These are phyloP conservation scores for Eidolon helvum DNA, from an alignment of 2,113 vertebrate genomes.

Conservation along the genomic window DNA sequence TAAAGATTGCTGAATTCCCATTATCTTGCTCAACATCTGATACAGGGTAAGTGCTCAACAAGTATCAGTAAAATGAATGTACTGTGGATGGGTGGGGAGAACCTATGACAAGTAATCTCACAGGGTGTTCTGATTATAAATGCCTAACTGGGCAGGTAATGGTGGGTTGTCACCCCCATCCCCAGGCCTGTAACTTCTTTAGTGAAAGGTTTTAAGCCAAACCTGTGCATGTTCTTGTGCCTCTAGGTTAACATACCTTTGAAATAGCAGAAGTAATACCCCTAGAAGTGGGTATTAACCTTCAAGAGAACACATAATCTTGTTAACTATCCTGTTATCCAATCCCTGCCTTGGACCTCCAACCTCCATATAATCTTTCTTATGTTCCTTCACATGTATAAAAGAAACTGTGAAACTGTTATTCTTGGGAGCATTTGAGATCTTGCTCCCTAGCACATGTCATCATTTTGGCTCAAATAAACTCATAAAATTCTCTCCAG, in stretches of 20 bases:
- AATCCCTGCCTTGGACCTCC: not conserved
- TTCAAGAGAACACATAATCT: not conserved
- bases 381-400: not conserved
- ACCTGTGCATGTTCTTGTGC: not conserved
- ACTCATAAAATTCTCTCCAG: not conserved
- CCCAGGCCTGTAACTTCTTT: not conserved
- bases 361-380: not conserved
- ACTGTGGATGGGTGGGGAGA: not conserved
- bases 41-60: not conserved
- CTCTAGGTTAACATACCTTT: not conserved
- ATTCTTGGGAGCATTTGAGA: not conserved
- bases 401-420: not conserved
- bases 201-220: not conserved
- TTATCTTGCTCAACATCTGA: not conserved
- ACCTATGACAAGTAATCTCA: not conserved
- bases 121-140: not conserved
- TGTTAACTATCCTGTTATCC: not conserved
- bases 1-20: not conserved
- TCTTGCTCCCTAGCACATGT: not conserved
- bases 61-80: not conserved
- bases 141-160: not conserved
- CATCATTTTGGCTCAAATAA: not conserved
- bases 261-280: not conserved
- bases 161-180: not conserved
- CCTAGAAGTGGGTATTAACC: too few relatives aligned